Evolutionary conservation across 2,888 invertebrate species (phyloP).

Genomic region (Campoletis raptor): DNA sequence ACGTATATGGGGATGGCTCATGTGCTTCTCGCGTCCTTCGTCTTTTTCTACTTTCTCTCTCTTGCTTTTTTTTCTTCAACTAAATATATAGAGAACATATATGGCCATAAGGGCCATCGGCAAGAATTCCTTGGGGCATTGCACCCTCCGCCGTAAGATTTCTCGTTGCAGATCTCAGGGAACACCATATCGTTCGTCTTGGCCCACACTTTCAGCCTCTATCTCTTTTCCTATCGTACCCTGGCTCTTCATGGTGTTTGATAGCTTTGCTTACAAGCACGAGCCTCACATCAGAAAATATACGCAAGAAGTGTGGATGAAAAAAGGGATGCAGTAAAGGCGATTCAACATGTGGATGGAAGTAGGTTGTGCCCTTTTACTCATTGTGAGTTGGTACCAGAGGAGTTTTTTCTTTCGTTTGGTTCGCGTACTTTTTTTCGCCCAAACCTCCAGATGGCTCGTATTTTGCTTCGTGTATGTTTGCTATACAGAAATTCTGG

Average conservation of each 20-base stretch:
- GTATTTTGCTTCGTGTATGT: constrained; percentile 57
- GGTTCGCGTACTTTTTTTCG: constrained; percentile 50
- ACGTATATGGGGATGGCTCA: constrained; percentile 70
- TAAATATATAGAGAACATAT: constrained; percentile 72
- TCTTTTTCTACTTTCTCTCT: constrained; percentile 16
- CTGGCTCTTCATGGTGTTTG: constrained; percentile 28
- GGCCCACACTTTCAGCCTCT: constrained; percentile 50
- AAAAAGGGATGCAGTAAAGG: background rate
- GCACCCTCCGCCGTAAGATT: constrained; percentile 73
- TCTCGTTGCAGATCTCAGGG: constrained; percentile 64
- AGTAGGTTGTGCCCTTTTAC: constrained; percentile 27
- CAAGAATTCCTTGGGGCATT: constrained; percentile 74
- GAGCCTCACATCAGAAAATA: constrained; percentile 30
- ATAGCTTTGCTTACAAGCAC: constrained; percentile 34
- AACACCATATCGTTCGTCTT: constrained; percentile 57
- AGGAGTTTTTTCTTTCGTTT: constrained; percentile 49
- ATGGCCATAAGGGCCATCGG: constrained; percentile 74
- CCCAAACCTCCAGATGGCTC: constrained; percentile 69
- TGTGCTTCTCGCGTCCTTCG: constrained; percentile 42
- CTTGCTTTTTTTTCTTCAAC: constrained; percentile 4
- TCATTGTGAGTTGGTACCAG: constrained; percentile 11
- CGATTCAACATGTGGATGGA: background rate
- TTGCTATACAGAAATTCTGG: constrained; percentile 23
- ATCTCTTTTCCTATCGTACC: constrained; percentile 44
- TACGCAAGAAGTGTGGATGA: background rate